phyloP scores from a whole-genome alignment of 37 sponge, comb jelly and placozoan genomes.

The Lycopodina hypogea region DNA sequence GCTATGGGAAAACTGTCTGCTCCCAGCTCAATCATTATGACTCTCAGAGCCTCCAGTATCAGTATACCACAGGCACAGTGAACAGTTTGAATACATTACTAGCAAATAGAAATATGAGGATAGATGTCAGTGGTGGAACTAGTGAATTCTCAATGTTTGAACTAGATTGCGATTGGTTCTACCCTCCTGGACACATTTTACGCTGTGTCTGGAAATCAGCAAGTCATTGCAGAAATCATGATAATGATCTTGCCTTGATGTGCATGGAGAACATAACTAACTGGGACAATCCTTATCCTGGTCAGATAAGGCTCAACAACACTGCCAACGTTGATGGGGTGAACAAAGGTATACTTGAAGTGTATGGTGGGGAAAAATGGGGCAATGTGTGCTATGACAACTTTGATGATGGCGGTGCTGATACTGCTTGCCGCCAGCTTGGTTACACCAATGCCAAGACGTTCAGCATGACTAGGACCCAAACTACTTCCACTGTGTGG shows the following conservation, averaged over 20 bases:
- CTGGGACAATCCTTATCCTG: background rate
- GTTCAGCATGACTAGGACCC: background rate
- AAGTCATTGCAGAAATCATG: background rate
- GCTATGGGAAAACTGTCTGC: background rate
- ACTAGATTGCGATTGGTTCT: background rate
- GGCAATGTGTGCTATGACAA: slow-evolving; percentile 2
- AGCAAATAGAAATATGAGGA: background rate
- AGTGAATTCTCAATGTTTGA: background rate
- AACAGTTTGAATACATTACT: background rate
- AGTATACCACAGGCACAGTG: background rate
- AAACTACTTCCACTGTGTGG: background rate
- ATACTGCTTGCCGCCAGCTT: slow-evolving; percentile 15
- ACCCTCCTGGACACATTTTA: background rate
- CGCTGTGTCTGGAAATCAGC: background rate
- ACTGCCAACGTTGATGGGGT: no score
- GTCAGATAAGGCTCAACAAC: no score
- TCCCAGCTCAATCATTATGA: background rate
- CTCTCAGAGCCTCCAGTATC: background rate
- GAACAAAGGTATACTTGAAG: background rate
- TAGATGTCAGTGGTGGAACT: background rate
- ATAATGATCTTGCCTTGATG: background rate
- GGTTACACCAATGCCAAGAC: slow-evolving; percentile 2
- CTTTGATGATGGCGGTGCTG: background rate
- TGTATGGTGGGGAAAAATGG: background rate
- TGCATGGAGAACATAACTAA: background rate